Evolutionary conservation across 2,888 invertebrate species (phyloP), one percentile per base, ranked within the genome.

Genomic region (Drepanosiphum platanoidis): DNA sequence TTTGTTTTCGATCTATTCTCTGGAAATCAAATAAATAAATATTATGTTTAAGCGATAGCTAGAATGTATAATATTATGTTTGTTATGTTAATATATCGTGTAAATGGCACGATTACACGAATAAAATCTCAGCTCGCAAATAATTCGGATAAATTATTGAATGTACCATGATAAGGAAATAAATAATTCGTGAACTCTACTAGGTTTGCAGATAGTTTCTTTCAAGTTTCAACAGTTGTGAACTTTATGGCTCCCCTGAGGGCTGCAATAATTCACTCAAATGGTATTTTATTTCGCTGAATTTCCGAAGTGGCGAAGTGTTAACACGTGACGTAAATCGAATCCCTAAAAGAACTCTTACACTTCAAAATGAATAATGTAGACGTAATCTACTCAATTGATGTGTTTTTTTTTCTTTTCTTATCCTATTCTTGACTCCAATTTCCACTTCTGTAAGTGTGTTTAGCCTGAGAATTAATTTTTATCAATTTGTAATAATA

Each of bases 211-310:
- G 64, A 64, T 74, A 83, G 83, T 83, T 83, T 83, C 42, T 83
- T 74, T 83, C 15, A 74, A 74, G 32, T 74, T 83, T 74, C 83
- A 83, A 74, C 74, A 83, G 74, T 83, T 74, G 61, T 61, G 72
- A 83, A 74, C 64, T 83, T 83, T 74, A 74, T 74, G 32, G 42
- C 46, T 74, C 64, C 64, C 64, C 5, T 4, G 42, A 66, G 81
- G 61, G 39, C n/a, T 39, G 72, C 71, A 72, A 82, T 82, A 82
- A 82, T 82, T 72, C 72, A 82, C 81, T 82, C 81, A 72, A 82
- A 82, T 82, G 61, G 42, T 58, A 72, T 72, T 61, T 82, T 82
- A 36, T 72, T 72, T 71, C n/a, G 39, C 22, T 15, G 39, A 58
- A 39, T 81, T 72, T 11, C 39, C 30, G 32, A 30, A 82, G 52